Base-by-base conservation (phyloP, 2,888 invertebrate genomes). In the Dasysyrphus tricinctus region DNA sequence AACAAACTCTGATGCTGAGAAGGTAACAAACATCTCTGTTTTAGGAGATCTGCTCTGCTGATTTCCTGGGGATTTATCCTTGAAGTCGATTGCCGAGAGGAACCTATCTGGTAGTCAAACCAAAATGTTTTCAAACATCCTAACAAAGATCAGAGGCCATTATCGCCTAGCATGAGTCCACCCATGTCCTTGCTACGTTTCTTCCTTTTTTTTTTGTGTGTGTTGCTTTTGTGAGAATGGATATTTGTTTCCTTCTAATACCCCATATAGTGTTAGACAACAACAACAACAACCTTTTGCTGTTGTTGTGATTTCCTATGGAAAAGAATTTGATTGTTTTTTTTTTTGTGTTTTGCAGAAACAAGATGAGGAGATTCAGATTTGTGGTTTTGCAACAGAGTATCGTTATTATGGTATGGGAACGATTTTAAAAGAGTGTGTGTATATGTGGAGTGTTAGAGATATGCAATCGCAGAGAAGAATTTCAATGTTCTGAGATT, bases 121-220 rank as follows among this genome's bases (percentile, higher is more conserved):
- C 85, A 47, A 34, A 85, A 85, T 85, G 85, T 85, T 81, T 85
- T 85, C 81, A 85, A 85, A 85, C 85, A 85, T 85, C 85, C 69
- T 49, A 37, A 72, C 80, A 69, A 49, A 85, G 85, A 81, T 85
- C 81, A 81, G 73, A 74, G 77, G 74, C 77, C 73, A 85, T 85
- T 85, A 85, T 85, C 77, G 81, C 85, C 61, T 73, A 16, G 85
- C 85, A 81, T 77, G 84, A 56, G 80, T 72, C 67, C 67, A 54
- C 57, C 75, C 83, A 80, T 80, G 80, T 80, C 76, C 76, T 76
- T 67, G 75, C 34, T 54, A 29, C 16, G 29, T 19, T 74, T 61
- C 42, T 34, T 19, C 49, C 12, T 42, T 42, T 24, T 42, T 42
- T 24, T 44, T 19, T 57, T 47, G 29, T 24, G 14, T 16, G 34